Percentiles rank a stretch among this genome's conserved stretches.
Evolutionary conservation across 2,888 invertebrate species (phyloP).

Genomic region (Limenitis camilla): DNA sequence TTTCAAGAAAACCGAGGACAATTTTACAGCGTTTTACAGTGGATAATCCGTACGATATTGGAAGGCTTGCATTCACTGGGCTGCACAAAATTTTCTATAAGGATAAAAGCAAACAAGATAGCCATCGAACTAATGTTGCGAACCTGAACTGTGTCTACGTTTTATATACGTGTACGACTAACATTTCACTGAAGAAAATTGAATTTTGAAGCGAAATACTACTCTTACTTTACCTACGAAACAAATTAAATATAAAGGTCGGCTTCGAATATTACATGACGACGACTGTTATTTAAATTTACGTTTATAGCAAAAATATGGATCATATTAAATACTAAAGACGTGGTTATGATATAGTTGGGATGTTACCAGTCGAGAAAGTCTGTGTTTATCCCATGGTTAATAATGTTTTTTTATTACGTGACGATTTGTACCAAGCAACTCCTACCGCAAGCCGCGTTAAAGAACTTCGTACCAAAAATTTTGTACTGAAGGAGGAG

Average conservation of each 20-base stretch:
- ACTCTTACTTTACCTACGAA: not conserved
- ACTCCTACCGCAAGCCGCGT: no score
- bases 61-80: conserved; percentile 70
- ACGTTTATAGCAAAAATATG: no score
- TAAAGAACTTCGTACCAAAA: no score
- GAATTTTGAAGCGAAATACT: conserved; percentile 3
- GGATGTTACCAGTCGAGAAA: no score
- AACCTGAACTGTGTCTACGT: conserved; percentile 32
- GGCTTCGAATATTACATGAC: no score
- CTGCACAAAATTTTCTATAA: conserved; percentile 74
- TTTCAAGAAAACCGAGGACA: conserved; percentile 32
- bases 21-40: conserved; percentile 61
- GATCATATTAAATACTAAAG: no score
- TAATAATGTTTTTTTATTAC: no score
- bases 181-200: conserved; percentile 17
- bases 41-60: conserved; percentile 71
- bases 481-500: no score
- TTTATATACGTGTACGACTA: conserved; percentile 17
- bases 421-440: no score
- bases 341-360: no score
- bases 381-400: no score
- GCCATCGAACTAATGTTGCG: conserved; percentile 62
- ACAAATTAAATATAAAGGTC: not conserved
- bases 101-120: conserved; percentile 74
- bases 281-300: no score